These are phyloP conservation scores for rat (Rattus norvegicus) DNA, from an alignment of 2,113 vertebrate genomes.

Conservation along the genomic window DNA sequence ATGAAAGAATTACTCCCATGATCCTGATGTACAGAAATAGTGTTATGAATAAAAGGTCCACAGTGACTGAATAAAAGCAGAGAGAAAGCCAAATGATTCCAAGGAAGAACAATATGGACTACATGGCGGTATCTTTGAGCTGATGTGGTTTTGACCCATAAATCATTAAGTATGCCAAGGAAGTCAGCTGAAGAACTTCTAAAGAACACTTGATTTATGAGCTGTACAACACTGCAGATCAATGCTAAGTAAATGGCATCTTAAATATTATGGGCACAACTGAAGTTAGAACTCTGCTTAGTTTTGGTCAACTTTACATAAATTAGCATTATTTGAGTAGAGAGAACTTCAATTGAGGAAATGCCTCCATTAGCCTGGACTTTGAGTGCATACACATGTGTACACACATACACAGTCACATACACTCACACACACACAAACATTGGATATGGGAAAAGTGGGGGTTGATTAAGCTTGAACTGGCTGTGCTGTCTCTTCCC, in stretches of 20 bases:
- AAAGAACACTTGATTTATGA: conserved; percentile 20
- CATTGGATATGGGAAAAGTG: background rate
- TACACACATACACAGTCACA: background rate
- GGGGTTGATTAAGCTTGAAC: too few species aligned
- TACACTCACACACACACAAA: background rate
- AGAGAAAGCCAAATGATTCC: background rate
- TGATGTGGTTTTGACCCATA: background rate
- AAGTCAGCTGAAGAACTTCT: background rate
- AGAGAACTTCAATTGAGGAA: background rate
- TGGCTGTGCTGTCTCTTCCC: background rate
- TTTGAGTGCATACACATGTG: background rate
- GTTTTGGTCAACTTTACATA: background rate
- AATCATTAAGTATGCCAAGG: conserved; percentile 5
- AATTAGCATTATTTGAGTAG: background rate
- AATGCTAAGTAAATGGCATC: conserved; percentile 22
- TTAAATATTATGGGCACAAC: background rate
- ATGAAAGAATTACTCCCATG: background rate
- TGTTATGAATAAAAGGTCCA: background rate
- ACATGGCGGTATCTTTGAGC: background rate
- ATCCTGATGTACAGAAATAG: background rate
- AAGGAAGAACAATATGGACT: background rate
- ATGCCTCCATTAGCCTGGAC: background rate
- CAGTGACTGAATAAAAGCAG: background rate
- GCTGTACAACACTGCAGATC: background rate
- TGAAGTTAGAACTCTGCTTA: background rate